Conservation (phyloP, 2,113 vertebrate genomes). For the Paralichthys olivaceus region DNA sequence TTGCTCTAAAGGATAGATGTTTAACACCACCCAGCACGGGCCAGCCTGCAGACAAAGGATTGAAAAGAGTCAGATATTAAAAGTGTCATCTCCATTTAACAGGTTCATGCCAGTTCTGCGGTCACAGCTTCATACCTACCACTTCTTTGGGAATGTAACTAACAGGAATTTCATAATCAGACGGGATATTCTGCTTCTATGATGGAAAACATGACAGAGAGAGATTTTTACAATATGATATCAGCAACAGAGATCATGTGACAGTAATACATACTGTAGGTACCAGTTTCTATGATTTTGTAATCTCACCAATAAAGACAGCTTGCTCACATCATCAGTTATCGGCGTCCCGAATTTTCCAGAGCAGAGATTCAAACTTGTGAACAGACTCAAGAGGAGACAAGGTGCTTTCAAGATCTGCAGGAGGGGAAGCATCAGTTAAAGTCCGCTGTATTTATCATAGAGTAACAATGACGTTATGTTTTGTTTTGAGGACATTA, state of each 20-base stretch:
- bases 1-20: slow-evolving; percentile 78
- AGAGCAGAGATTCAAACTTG: slow-evolving; percentile 71
- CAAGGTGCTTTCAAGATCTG: slow-evolving; percentile 78
- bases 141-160: slow-evolving; percentile 77
- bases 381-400: slow-evolving; percentile 77
- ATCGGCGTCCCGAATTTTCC: slow-evolving; percentile 75
- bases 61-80: background rate
- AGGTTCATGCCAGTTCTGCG: background rate
- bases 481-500: background rate
- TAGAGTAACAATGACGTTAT: too few species aligned
- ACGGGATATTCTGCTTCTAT: slow-evolving; percentile 78
- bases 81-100: background rate
- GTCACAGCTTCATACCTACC: slow-evolving; percentile 54
- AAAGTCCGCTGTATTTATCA: background rate
- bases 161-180: slow-evolving; percentile 79
- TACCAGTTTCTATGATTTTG: background rate
- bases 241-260: background rate
- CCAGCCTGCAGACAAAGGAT: slow-evolving; percentile 60
- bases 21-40: slow-evolving; percentile 78
- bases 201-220: slow-evolving; percentile 3
- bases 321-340: slow-evolving; percentile 80
- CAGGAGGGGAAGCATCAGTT: background rate
- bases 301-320: slow-evolving; percentile 73
- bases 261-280: background rate
- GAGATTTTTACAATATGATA: background rate